Conservation (phyloP, 2,888 invertebrate species). For the Rhogogaster chlorosoma region DNA sequence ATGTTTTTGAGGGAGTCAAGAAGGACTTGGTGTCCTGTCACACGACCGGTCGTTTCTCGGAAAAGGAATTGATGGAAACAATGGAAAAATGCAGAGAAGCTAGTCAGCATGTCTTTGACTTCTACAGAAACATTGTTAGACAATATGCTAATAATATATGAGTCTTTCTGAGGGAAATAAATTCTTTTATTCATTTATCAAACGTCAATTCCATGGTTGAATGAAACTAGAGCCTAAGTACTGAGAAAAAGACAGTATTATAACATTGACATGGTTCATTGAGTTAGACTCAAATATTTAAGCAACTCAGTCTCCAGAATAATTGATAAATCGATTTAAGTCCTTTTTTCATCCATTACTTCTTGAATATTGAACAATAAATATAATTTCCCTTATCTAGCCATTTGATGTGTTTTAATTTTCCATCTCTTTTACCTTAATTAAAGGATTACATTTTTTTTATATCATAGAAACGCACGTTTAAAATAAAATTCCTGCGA, state of each 20-base stretch:
- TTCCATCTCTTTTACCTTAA: not conserved
- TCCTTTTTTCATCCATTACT: not conserved
- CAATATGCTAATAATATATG: conserved; percentile 78
- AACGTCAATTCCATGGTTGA: not conserved
- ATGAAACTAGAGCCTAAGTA: not conserved
- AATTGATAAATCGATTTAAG: too few relatives aligned
- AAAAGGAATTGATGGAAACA: conserved; percentile 84
- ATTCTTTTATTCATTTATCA: not conserved
- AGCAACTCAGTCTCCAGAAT: not conserved
- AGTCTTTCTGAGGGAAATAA: not conserved
- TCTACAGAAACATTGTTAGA: conserved; percentile 84
- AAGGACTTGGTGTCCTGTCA: conserved; percentile 83
- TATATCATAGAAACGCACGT: too few relatives aligned
- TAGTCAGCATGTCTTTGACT: conserved; percentile 85
- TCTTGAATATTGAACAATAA: not conserved
- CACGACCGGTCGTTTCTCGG: conserved; percentile 85
- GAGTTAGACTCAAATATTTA: not conserved
- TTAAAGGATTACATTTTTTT: not conserved
- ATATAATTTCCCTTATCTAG: not conserved
- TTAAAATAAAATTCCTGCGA: too few relatives aligned
- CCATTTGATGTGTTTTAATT: not conserved
- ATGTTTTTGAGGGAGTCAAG: conserved; percentile 86
- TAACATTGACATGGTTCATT: not conserved
- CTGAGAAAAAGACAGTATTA: not conserved
- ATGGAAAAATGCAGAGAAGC: conserved; percentile 84